Percentiles rank a stretch among this genome's conserved stretches.
Conservation (phyloP, 2,797 vertebrate species). For the Malurus splendens region DNA sequence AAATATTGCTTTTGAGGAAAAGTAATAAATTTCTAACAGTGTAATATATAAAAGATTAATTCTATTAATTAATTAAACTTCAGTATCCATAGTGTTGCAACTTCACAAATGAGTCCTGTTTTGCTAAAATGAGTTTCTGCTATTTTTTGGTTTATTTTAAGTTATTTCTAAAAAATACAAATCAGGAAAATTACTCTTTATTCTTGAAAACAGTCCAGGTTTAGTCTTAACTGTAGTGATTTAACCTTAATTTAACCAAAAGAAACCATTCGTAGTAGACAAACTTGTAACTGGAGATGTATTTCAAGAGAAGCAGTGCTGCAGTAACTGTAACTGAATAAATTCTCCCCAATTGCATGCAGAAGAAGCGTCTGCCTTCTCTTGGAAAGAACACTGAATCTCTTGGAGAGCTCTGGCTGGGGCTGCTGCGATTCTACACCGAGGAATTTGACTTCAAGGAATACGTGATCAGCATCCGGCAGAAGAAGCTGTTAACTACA, state of each 20-base stretch:
- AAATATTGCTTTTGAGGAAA: neutral
- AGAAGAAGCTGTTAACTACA: slow-evolving; percentile 90
- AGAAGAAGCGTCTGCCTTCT: slow-evolving; percentile 82
- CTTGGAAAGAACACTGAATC: slow-evolving; percentile 87
- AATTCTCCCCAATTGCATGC: neutral
- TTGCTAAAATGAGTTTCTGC: neutral
- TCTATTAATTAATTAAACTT: neutral
- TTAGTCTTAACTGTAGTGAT: neutral
- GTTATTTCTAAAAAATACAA: neutral
- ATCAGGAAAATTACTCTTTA: neutral
- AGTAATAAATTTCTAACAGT: neutral
- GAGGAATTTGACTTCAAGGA: slow-evolving; percentile 98
- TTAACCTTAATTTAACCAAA: neutral
- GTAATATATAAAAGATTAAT: neutral
- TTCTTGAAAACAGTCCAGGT: neutral
- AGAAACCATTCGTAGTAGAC: neutral
- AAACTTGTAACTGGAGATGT: neutral
- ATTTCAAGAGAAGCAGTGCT: neutral
- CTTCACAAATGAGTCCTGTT: neutral
- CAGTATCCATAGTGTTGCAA: neutral
- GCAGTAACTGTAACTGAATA: neutral
- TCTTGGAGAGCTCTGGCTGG: slow-evolving; percentile 94
- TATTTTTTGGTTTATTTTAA: neutral
- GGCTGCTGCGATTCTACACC: slow-evolving; percentile 93
- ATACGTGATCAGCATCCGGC: slow-evolving; percentile 95